Evolutionary conservation across 2,113 vertebrate species (phyloP).

Genomic region (Oxygymnocypris stewartii): DNA sequence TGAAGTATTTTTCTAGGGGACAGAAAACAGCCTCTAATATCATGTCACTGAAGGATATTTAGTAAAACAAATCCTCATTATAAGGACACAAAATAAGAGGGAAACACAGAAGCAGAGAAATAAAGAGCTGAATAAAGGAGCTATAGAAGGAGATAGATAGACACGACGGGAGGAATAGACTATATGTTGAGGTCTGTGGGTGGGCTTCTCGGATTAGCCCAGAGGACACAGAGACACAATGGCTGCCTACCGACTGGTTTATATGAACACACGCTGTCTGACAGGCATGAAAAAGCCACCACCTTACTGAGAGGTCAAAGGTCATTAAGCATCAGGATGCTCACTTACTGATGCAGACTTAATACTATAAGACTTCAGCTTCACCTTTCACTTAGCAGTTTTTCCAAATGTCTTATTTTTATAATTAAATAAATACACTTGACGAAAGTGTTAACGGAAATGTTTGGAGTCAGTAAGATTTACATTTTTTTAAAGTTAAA

Average conservation of each 20-base stretch:
- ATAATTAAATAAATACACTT: no score
- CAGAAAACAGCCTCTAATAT: neutral
- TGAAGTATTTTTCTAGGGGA: neutral
- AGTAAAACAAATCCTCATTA: neutral
- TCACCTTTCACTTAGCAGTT: neutral
- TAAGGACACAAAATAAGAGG: neutral
- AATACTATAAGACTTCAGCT: neutral
- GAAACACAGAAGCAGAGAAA: neutral
- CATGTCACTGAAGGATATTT: neutral
- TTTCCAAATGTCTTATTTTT: neutral
- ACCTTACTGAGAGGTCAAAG: slow-evolving; percentile 58
- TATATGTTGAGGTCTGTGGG: slow-evolving; percentile 20
- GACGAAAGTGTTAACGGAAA: no score
- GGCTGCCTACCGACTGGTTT: slow-evolving; percentile 43
- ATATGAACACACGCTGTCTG: slow-evolving; percentile 52
- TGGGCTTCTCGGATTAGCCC: slow-evolving; percentile 35
- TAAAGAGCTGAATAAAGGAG: slow-evolving; percentile 1
- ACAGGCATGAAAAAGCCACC: slow-evolving; percentile 56
- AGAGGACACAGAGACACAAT: slow-evolving; percentile 44
- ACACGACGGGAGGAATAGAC: neutral
- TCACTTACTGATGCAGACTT: slow-evolving; percentile 23
- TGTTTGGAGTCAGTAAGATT: no score
- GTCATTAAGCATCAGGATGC: slow-evolving; percentile 52
- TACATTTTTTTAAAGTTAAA: no score
- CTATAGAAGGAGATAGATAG: neutral